Conservation (phyloP, 2,797 vertebrate genomes). For the Vireo griseus region DNA sequence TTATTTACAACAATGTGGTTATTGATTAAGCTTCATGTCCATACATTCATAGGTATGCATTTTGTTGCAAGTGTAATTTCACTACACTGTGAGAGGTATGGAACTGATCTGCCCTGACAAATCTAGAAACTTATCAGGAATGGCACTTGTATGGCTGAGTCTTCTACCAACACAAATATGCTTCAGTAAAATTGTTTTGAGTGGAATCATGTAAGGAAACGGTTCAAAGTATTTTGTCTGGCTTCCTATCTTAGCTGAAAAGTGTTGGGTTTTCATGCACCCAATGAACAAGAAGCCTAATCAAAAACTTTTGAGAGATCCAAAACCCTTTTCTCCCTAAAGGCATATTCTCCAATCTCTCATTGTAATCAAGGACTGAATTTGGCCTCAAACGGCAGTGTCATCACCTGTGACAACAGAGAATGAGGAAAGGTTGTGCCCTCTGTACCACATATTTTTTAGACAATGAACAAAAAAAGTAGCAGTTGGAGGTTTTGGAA, state of each 20-base stretch:
- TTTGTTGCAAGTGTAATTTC: slow-evolving; percentile 29
- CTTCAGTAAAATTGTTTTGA: neutral
- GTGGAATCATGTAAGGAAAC: neutral
- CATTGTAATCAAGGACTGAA: neutral
- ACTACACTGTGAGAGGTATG: neutral
- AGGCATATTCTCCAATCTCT: neutral
- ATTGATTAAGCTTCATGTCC: slow-evolving; percentile 36
- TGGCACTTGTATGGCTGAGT: neutral
- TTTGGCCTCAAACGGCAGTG: neutral
- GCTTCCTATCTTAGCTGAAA: neutral
- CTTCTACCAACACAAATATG: neutral
- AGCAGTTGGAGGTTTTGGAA: neutral
- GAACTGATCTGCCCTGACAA: neutral
- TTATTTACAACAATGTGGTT: slow-evolving; percentile 38
- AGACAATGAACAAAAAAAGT: slow-evolving; percentile 12
- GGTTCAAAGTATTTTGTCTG: neutral
- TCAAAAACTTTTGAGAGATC: neutral
- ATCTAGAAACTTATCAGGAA: neutral
- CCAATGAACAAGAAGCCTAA: neutral
- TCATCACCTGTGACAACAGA: slow-evolving; percentile 40
- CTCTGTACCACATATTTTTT: neutral
- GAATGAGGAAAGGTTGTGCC: neutral
- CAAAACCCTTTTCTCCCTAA: neutral
- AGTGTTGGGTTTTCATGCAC: neutral
- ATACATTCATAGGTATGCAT: neutral